Evolutionary conservation across 2,797 vertebrate genomes (phyloP).

Genomic region (Geotrypetes seraphini): DNA sequence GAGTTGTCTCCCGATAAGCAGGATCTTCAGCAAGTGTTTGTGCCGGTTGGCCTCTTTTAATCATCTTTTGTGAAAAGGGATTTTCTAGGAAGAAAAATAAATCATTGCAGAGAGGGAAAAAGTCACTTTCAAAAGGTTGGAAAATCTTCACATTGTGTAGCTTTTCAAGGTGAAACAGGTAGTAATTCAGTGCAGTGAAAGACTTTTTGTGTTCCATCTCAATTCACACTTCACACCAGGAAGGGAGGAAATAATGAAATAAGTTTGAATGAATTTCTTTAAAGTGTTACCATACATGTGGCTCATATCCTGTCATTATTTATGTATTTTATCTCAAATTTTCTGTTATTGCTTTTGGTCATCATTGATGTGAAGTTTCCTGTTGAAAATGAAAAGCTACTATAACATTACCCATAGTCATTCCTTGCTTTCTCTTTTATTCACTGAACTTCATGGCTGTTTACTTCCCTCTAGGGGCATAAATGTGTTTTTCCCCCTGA

Average conservation of each 20-base stretch:
- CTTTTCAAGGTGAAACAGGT: slow-evolving; percentile 66
- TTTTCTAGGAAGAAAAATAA: slow-evolving; percentile 74
- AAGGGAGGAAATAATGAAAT: slow-evolving; percentile 38
- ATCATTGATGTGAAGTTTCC: too few species aligned
- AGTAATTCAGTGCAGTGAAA: slow-evolving; percentile 54
- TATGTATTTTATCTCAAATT: fast-evolving
- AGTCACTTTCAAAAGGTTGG: slow-evolving; percentile 76
- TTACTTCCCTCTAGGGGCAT: too few species aligned
- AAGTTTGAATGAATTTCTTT: slow-evolving; percentile 38
- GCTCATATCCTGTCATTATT: slow-evolving; percentile 27
- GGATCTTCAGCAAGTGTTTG: slow-evolving; percentile 63
- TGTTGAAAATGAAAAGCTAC: too few species aligned
- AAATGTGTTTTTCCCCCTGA: too few species aligned
- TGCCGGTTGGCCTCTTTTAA: slow-evolving; percentile 62
- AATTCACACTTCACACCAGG: slow-evolving; percentile 44
- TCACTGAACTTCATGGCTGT: background rate
- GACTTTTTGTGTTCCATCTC: slow-evolving; percentile 57
- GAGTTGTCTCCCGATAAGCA: slow-evolving; percentile 67
- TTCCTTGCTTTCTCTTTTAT: background rate
- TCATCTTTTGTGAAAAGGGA: slow-evolving; percentile 65
- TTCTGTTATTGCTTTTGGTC: fast-evolving
- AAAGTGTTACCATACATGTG: slow-evolving; percentile 11
- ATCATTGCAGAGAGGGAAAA: slow-evolving; percentile 82
- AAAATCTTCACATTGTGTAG: slow-evolving; percentile 69
- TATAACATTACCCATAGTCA: fast-evolving